Evolutionary conservation across 2,888 invertebrate species (phyloP), one percentile per base, ranked within the genome.

Genomic region (Candidula unifasciata): DNA sequence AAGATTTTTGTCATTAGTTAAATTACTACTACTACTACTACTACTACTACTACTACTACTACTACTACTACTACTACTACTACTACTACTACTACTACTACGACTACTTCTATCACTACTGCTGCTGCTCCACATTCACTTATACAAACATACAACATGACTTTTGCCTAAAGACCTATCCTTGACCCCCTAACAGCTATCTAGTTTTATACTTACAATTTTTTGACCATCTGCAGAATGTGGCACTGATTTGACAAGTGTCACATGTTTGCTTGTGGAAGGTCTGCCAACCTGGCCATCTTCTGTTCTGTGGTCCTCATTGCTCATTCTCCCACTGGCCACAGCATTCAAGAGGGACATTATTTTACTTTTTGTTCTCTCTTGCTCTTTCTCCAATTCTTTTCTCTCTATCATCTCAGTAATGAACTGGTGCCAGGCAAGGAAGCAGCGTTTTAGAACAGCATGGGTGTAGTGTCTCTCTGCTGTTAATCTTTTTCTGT

Each of bases 301-400:
- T 52, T 74, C 76, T 66, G 10, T 57, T 10, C 10, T 35, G 16
- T 57, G 69, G 24, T 66, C 30, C 60, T 44, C 77, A 16, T 76
- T 35, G 88, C 88, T 87, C 27, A 92, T 87, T 80, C 89, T 89
- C 3, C 92, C 92, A 3, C 90, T 87, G 24, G 92, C 90, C 35
- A 92, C 93, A 13, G 92, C 92, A 57, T 91, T 90, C 52, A 93
- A 89, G 79, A 93, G 88, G 27, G 91, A 89, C 81, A 90, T 88
- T 92, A 93, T 93, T 85, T 93, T 93, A 87, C 86, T 89, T 54
- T 91, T 90, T 3, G 92, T 93, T 37, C 82, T 87, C 30, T 87
- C 88, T 87, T 93, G 91, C 10, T 89, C 91, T 21, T 89, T 84
- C 57, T 90, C 89, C 37, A 93, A 77, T 18, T 89, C 88, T 10